Conservation (phyloP, 1,140 invertebrate species). For the Drosophila sproati region DNA sequence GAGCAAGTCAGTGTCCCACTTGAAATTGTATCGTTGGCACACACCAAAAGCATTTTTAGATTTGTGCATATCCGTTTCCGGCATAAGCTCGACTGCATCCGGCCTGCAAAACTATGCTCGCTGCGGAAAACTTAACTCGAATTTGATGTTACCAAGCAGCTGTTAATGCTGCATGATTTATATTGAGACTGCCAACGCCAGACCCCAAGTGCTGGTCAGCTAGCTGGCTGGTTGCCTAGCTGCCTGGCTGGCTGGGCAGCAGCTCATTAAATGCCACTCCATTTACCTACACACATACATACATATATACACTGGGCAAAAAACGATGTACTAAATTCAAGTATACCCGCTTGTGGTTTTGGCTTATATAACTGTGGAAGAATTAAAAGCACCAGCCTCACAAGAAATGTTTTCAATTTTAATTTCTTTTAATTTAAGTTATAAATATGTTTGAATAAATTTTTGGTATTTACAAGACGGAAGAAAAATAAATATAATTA, state of each 20-base stretch:
- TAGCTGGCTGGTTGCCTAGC: neutral
- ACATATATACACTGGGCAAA: conserved; percentile 9
- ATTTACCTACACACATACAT: conserved; percentile 10
- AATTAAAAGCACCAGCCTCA: too few species aligned
- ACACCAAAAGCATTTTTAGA: conserved; percentile 37
- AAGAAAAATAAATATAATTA: too few species aligned
- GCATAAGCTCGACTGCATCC: conserved; percentile 41
- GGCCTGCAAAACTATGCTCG: conserved; percentile 37
- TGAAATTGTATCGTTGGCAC: conserved; percentile 63
- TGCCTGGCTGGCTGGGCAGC: conserved; percentile 21
- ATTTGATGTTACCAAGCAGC: conserved; percentile 77
- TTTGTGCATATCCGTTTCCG: conserved; percentile 56
- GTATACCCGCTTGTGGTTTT: neutral
- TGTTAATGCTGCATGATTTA: conserved; percentile 77
- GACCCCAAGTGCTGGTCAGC: conserved; percentile 16
- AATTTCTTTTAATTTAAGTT: too few species aligned
- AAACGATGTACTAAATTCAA: neutral
- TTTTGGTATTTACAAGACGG: too few species aligned
- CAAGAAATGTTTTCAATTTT: neutral
- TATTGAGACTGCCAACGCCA: conserved; percentile 42
- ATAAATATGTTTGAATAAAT: too few species aligned
- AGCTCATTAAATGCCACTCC: conserved; percentile 68
- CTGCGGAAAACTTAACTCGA: conserved; percentile 72
- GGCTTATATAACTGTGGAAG: neutral
- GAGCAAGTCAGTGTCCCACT: conserved; percentile 2